Base-by-base conservation (phyloP, 1,140 invertebrate genomes). In the Nephila pilipes region DNA sequence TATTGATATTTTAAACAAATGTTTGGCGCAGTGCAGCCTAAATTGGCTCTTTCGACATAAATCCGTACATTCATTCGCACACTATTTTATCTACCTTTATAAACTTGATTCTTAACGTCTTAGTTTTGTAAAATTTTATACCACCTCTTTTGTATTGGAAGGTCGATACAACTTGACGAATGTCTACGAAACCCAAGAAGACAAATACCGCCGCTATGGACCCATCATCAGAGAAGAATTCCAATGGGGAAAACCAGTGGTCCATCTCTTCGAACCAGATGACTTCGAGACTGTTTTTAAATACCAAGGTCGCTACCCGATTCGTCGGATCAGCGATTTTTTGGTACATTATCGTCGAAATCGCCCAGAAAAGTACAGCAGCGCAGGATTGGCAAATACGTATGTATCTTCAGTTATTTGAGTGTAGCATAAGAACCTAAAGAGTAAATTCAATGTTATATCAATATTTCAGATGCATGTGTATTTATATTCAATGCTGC, bases 111-210 rank as follows among this genome's bases (percentile, higher is more conserved):
- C 1, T 22, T 60, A 4, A 80, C n/a, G 10, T 29, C 22, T 29
- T 20, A 10, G 20, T 36, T 6, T 63, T 22, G 0, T 10, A 22
- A 10, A 16, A 46, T 46, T 10, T 46, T 46, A 60, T n/a, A 60
- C 2, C 6, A 16, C 25, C 58, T 2, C 14, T 25, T 63, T 10
- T 63, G 4, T 29, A 32, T 54, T 80, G 32, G n/a, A 38, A 94
- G 97, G 97, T 16, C 95, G 96, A 65, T 98, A 98, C 94, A 96
- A 96, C 94, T 96, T 98, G 95, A 96, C 96, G 87, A 97, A 97
- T 94, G 95, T 98, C 46, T 98, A 98, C 95, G 97, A 98, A 94
- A 97, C 97, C 90, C 98, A 98, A 95, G 96, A 96, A 96, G 97
- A 97, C 97, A 97, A 96, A 96, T 97, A 97, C 36, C 32, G 87